Evolutionary conservation across 1,140 invertebrate species (phyloP), one percentile per base, ranked within the genome.

Genomic region (Habropoda laboriosa): DNA sequence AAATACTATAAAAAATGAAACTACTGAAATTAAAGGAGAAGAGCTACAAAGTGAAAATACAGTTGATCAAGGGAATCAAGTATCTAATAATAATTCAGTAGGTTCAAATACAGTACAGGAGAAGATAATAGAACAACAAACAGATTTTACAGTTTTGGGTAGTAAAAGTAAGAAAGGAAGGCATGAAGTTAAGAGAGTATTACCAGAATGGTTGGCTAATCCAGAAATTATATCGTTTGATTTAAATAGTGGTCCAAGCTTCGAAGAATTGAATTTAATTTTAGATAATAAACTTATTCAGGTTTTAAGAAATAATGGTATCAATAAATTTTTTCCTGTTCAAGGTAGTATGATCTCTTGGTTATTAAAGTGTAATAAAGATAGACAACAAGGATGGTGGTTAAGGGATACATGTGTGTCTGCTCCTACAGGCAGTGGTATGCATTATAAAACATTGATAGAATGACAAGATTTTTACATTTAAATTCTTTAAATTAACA

Each of bases 351-450:
- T 99, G 0, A 96, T 99, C 79, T 96, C 97, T 3, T 97, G 96
- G 94, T 92, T 99, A 49, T 87, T 98, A 10, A 91, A 95, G 79
- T 94, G 94, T 78, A 93, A 95, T 73, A 91, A 94, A 53, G 93
- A 95, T 75, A 94, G 95, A 51, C 87, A 92, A 76, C 91, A 93
- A 1, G 89, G 89, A 21, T 94, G 95, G 81, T 95, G 96, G 91
- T 96, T 96, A 0, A 94, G 95, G 82, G 99, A 99, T 92, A 94
- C 99, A n/a, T 99, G 98, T 94, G 97, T 99, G 49, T 99, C 98
- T 32, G 98, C 98, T 55, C 98, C 98, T 30, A 99, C 99, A 21
- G 99, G 99, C 16, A 99, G 98, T 94, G 99, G 99, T 88, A 79
- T 21, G 68, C 16, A 24, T 18, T 16, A 60, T 16, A 12, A 16